phyloP scores from a whole-genome alignment of 2,797 vertebrate species.

The Myotis daubentonii region DNA sequence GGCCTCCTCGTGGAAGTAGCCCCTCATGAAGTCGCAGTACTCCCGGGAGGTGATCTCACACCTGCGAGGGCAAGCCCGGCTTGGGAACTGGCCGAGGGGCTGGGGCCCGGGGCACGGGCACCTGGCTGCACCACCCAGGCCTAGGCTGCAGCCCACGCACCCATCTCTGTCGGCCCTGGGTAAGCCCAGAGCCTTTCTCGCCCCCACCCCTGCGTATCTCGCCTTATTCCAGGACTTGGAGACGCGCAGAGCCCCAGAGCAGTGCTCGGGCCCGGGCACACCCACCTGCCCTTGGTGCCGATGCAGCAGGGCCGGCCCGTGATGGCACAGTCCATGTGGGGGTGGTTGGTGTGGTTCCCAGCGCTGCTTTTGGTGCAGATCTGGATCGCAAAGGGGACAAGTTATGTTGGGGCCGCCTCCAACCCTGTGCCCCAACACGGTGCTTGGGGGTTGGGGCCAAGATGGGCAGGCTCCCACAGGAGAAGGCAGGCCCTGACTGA shows the following conservation, averaged over 20 bases:
- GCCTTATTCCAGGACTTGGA: neutral
- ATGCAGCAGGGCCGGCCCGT: constrained; percentile 97
- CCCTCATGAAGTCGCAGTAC: constrained; percentile 98
- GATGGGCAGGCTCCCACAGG: neutral
- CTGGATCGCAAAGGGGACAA: constrained; percentile 78
- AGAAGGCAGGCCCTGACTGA: neutral
- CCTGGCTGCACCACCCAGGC: neutral
- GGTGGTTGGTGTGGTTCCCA: constrained; percentile 97
- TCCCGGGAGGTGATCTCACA: constrained; percentile 99
- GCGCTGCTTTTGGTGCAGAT: constrained; percentile 95
- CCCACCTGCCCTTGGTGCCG: constrained; percentile 96
- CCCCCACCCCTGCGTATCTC: accelerated
- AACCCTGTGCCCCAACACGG: neutral
- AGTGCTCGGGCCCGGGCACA: accelerated
- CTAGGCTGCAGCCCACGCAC: neutral
- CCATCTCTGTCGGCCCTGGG: neutral
- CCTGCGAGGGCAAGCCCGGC: constrained; percentile 82
- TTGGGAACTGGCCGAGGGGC: neutral
- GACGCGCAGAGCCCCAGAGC: neutral
- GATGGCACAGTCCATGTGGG: constrained; percentile 94
- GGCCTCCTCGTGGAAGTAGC: constrained; percentile 98
- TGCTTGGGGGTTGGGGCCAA: neutral
- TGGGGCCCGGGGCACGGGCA: neutral
- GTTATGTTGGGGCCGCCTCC: neutral
- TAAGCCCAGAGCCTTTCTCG: neutral